These are phyloP conservation scores for Platygyra sinensis DNA, from an alignment of 64 coral and sea anemone genomes.

Conservation along the genomic window DNA sequence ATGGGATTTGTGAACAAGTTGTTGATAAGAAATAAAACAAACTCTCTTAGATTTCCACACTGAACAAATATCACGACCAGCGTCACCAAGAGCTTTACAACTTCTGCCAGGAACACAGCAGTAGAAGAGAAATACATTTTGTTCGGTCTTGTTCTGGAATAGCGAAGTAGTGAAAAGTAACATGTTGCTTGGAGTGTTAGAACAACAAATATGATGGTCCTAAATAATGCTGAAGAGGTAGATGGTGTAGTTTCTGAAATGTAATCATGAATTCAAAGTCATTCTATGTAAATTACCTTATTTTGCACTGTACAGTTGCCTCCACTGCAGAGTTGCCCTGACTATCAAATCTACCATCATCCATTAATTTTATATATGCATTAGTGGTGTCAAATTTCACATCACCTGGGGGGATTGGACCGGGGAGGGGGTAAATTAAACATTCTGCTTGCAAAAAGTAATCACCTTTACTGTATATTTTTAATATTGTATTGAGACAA, in stretches of 20 bases:
- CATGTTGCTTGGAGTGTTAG: constrained; percentile 60
- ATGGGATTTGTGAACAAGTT: constrained; percentile 45
- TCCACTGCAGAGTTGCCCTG: background rate
- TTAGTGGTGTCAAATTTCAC: too few relatives aligned
- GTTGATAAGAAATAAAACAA: constrained; percentile 40
- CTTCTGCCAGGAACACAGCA: constrained; percentile 58
- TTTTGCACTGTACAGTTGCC: background rate
- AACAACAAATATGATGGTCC: constrained; percentile 39
- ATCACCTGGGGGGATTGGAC: too few relatives aligned
- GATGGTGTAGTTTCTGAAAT: background rate
- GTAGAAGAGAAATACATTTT: constrained; percentile 74
- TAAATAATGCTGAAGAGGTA: constrained; percentile 24
- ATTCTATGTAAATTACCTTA: too few relatives aligned
- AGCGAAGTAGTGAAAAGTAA: constrained; percentile 70
- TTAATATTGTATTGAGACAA: too few relatives aligned
- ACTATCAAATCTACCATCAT: background rate
- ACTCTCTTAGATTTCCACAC: constrained; percentile 34
- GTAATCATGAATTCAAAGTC: background rate
- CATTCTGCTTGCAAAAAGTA: too few relatives aligned
- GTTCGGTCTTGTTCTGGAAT: constrained; percentile 51
- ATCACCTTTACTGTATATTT: too few relatives aligned
- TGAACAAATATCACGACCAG: constrained; percentile 46
- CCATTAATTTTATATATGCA: too few relatives aligned
- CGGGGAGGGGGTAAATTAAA: too few relatives aligned
- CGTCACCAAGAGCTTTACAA: constrained; percentile 48